Percentiles rank a stretch among this genome's conserved stretches.
These are phyloP conservation scores for Cryptophagus acutangulus DNA, from an alignment of 2,888 invertebrate species.

Conservation along the genomic window DNA sequence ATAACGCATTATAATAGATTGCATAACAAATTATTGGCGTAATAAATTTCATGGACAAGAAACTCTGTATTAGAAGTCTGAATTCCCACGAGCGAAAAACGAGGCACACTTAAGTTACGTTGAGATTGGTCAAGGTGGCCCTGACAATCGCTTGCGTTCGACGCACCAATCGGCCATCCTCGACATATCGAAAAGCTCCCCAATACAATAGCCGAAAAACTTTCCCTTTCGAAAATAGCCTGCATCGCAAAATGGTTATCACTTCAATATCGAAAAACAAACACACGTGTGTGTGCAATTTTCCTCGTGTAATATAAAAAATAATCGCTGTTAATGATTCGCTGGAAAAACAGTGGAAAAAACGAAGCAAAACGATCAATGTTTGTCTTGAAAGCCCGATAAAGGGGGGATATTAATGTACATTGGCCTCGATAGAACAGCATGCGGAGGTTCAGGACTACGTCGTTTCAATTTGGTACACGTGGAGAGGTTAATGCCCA, in stretches of 20 bases:
- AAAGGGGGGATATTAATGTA: conserved; percentile 26
- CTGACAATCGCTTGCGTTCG: conserved; percentile 31
- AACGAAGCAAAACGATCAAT: conserved; percentile 6
- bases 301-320: not conserved
- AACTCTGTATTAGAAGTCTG: no score
- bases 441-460: conserved; percentile 42
- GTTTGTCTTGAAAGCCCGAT: conserved; percentile 4
- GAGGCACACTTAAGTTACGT: conserved; percentile 38
- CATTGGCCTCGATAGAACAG: conserved; percentile 39
- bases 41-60: no score
- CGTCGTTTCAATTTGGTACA: conserved; percentile 32
- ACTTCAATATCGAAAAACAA: not conserved
- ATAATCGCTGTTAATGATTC: not conserved
- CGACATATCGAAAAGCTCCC: no score
- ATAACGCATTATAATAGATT: no score
- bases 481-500: conserved; percentile 38
- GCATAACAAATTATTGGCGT: no score
- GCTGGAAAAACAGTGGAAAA: not conserved
- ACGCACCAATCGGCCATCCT: conserved; percentile 24
- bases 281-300: conserved; percentile 1
- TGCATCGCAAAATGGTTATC: not conserved
- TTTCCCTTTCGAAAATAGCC: conserved; percentile 37
- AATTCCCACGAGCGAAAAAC: conserved; percentile 20
- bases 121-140: conserved; percentile 48
- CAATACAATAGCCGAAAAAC: conserved; percentile 25